Percentiles rank a stretch among this genome's conserved stretches.
Evolutionary conservation across 2,113 vertebrate genomes (phyloP).

Genomic region (Rhinoderma darwinii): DNA sequence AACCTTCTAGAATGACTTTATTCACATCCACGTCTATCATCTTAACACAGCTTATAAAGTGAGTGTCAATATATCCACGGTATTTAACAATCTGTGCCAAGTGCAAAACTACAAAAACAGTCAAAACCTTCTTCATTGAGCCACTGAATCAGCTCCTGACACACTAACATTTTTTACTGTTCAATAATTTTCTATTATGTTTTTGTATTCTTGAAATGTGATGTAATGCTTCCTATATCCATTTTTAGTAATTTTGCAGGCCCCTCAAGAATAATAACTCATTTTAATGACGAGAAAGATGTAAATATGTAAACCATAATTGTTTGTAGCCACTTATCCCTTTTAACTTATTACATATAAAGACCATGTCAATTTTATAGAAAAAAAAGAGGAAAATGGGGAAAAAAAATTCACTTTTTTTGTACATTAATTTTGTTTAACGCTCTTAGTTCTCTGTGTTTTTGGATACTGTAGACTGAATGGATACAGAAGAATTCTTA

Average conservation of each 20-base stretch:
- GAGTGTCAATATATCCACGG: background rate
- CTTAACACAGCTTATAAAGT: background rate
- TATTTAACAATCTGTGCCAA: background rate
- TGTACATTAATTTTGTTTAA: conserved; percentile 28
- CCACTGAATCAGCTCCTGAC: conserved; percentile 58
- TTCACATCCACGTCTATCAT: background rate
- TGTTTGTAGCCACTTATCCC: conserved; percentile 22
- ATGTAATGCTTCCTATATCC: conserved; percentile 80
- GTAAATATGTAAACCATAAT: conserved; percentile 51
- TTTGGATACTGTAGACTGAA: conserved; percentile 21
- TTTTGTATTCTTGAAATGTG: conserved; percentile 79
- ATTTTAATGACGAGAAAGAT: background rate
- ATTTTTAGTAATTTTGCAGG: conserved; percentile 68
- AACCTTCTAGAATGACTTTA: background rate
- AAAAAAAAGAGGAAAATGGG: conserved; percentile 11
- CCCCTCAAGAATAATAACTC: background rate
- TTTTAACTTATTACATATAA: conserved; percentile 30
- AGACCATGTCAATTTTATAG: conserved; percentile 35
- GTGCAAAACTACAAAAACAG: background rate
- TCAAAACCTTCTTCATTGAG: background rate
- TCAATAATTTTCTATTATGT: conserved; percentile 80
- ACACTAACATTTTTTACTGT: conserved; percentile 73
- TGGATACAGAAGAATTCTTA: background rate
- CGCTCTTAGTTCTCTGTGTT: conserved; percentile 34
- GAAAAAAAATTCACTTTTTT: conserved; percentile 12